Percentiles rank a stretch among this genome's conserved stretches.
Conservation (phyloP, 2,888 invertebrate genomes). For the Meloe dianella region DNA sequence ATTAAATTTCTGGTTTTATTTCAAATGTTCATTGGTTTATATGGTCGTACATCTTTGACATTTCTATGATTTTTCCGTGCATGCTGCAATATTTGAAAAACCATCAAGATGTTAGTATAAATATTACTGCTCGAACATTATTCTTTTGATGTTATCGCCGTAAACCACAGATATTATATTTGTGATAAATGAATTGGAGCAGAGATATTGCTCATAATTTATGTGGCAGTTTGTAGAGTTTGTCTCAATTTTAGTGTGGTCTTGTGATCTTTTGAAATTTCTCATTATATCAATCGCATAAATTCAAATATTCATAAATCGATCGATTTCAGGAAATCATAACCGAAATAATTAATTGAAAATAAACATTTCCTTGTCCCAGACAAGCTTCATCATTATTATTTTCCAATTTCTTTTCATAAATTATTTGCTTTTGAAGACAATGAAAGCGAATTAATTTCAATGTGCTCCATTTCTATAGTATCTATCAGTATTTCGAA, state of each 20-base stretch:
- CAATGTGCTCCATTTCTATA: no score
- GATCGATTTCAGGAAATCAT: neutral
- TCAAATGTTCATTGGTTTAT: neutral
- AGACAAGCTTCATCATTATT: no score
- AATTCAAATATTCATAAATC: neutral
- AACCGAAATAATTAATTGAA: slow-evolving; percentile 6
- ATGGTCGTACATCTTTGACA: neutral
- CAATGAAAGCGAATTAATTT: no score
- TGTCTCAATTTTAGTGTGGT: slow-evolving; percentile 12
- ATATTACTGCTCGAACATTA: slow-evolving; percentile 15
- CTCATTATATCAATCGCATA: neutral
- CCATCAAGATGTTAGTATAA: slow-evolving; percentile 14
- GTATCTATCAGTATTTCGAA: no score
- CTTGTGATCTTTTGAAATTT: neutral
- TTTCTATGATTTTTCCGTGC: neutral
- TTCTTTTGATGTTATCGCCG: slow-evolving; percentile 24
- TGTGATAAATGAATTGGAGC: slow-evolving; percentile 32
- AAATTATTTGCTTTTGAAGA: no score
- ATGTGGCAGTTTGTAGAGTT: slow-evolving; percentile 10
- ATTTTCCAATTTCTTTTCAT: no score
- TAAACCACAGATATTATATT: slow-evolving; percentile 27
- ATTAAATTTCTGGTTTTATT: neutral
- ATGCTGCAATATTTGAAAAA: neutral
- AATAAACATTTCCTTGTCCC: neutral
- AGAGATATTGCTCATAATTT: slow-evolving; percentile 29